Conservation (phyloP, 2,113 vertebrate genomes). For the Phyllostomus discolor region DNA sequence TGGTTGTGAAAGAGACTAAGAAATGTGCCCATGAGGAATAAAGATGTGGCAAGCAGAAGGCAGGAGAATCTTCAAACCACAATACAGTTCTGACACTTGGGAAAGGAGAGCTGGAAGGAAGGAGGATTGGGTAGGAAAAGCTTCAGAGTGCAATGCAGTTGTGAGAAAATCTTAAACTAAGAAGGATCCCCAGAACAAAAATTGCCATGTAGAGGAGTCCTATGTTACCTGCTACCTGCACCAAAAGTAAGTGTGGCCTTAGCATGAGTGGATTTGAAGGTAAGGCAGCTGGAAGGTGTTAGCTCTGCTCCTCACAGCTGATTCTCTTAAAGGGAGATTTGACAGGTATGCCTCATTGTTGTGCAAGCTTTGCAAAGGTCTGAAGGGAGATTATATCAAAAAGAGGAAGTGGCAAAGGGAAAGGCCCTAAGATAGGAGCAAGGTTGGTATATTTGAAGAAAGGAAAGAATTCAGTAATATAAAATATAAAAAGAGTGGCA, state of each 20-base stretch:
- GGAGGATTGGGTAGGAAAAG: not conserved
- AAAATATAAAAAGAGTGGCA: not conserved
- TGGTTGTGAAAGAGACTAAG: not conserved
- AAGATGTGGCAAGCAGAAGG: not conserved
- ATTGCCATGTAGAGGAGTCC: not conserved
- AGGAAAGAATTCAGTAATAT: not conserved
- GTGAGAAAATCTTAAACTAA: not conserved
- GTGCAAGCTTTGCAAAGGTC: not conserved
- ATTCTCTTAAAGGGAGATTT: not conserved
- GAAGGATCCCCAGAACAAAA: not conserved
- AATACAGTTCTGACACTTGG: not conserved
- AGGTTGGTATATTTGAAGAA: not conserved
- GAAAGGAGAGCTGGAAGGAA: not conserved
- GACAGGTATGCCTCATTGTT: not conserved
- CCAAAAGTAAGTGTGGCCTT: not conserved
- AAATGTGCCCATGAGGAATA: not conserved
- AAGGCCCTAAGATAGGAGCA: not conserved
- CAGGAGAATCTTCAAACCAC: not conserved
- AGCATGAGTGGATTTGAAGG: not conserved
- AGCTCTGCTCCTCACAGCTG: not conserved
- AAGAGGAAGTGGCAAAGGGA: not conserved
- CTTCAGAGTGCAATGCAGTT: not conserved
- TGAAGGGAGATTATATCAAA: not conserved
- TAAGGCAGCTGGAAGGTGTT: not conserved
- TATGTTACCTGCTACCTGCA: not conserved